Evolutionary conservation across 2,797 vertebrate genomes (phyloP).

Genomic region (Petrocephalus sullivani): DNA sequence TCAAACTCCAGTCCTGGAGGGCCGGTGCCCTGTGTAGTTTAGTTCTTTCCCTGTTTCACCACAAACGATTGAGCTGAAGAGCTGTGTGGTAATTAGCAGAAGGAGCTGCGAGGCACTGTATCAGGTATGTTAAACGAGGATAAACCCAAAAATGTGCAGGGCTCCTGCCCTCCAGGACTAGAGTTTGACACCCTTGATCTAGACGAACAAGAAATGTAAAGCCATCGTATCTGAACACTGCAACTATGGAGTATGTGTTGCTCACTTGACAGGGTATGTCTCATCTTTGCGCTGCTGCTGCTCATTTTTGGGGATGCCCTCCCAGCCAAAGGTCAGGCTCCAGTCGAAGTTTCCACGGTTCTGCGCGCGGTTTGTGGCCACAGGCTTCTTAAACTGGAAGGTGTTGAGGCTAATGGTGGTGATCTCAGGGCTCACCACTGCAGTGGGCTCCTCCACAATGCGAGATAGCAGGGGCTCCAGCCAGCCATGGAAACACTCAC

Average conservation of each 20-base stretch:
- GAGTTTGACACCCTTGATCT: too few species aligned
- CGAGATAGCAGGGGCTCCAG: slow-evolving; percentile 84
- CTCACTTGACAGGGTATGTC: slow-evolving; percentile 90
- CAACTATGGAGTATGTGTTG: slow-evolving; percentile 5
- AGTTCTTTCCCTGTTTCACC: too few species aligned
- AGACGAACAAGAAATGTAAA: background rate
- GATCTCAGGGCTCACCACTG: slow-evolving; percentile 90
- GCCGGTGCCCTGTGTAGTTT: too few species aligned
- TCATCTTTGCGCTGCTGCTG: slow-evolving; percentile 79
- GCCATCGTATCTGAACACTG: background rate
- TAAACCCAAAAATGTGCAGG: too few species aligned
- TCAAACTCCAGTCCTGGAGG: too few species aligned
- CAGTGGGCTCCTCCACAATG: slow-evolving; percentile 81
- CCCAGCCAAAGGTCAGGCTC: slow-evolving; percentile 90
- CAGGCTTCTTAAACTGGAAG: slow-evolving; percentile 78
- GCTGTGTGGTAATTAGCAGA: too few species aligned
- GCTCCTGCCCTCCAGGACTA: too few species aligned
- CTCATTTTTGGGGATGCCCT: slow-evolving; percentile 66
- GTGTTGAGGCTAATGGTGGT: slow-evolving; percentile 80
- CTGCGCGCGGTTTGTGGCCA: slow-evolving; percentile 61
- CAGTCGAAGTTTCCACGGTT: slow-evolving; percentile 95
- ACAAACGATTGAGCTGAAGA: too few species aligned
- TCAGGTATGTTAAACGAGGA: too few species aligned
- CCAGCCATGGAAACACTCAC: slow-evolving; percentile 93
- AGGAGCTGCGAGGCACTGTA: too few species aligned